Percentiles rank a stretch among this genome's conserved stretches.
These are phyloP conservation scores for Distichodus sexfasciatus DNA, from an alignment of 2,797 vertebrate genomes.

Conservation along the genomic window DNA sequence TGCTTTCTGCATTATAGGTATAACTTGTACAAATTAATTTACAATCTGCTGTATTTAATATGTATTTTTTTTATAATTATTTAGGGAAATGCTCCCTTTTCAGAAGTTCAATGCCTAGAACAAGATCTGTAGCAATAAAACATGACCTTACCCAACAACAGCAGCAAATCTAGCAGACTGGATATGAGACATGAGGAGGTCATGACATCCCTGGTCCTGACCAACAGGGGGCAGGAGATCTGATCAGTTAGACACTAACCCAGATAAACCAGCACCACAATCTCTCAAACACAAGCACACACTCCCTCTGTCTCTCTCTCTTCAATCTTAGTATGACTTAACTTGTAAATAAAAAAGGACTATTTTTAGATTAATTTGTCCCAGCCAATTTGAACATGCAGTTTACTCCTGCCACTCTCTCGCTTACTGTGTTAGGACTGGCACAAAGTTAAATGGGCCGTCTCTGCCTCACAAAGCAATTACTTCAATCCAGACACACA, in stretches of 20 bases:
- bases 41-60: too few relatives aligned
- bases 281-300: neutral
- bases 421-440: constrained; percentile 12
- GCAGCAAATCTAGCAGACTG: neutral
- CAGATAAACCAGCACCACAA: neutral
- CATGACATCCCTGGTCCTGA: constrained; percentile 5
- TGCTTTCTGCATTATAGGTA: too few relatives aligned
- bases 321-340: too few relatives aligned
- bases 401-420: constrained; percentile 21
- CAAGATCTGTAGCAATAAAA: too few relatives aligned
- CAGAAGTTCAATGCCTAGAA: neutral
- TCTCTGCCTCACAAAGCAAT: constrained; percentile 26
- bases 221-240: constrained; percentile 49
- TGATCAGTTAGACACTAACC: constrained; percentile 14
- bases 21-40: too few relatives aligned
- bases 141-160: neutral
- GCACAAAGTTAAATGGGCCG: neutral
- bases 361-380: constrained; percentile 32
- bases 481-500: constrained; percentile 30
- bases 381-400: constrained; percentile 30
- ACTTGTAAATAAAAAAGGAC: too few relatives aligned
- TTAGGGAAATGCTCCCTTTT: too few relatives aligned
- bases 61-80: too few relatives aligned
- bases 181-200: neutral
- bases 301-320: too few relatives aligned